These are phyloP conservation scores for Rhadina sibilatrix DNA, from an alignment of 2,113 vertebrate genomes.

Conservation along the genomic window DNA sequence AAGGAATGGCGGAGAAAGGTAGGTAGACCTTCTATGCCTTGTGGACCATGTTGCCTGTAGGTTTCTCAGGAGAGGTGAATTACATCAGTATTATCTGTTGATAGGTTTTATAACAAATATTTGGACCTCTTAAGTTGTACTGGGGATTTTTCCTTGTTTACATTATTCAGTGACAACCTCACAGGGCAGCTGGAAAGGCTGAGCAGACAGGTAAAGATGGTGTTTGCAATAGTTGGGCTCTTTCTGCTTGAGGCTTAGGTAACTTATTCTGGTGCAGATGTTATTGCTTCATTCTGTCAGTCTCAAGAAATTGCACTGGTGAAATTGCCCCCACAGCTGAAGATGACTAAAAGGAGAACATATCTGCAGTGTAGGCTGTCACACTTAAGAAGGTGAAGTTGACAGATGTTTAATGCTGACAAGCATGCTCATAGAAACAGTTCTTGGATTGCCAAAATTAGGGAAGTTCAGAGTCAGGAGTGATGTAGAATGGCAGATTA, in stretches of 20 bases:
- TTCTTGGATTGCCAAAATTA: neutral
- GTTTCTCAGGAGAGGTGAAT: neutral
- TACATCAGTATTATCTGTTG: neutral
- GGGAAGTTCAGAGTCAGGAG: neutral
- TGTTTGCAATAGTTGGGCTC: neutral
- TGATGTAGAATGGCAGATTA: neutral
- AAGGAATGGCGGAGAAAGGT: conserved; percentile 97
- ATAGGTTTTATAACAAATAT: neutral
- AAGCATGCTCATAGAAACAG: neutral
- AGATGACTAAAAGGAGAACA: neutral
- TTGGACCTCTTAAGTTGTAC: neutral
- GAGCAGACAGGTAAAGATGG: neutral
- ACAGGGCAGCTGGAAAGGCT: neutral
- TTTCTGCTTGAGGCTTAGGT: neutral
- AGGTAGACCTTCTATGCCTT: neutral
- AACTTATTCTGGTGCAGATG: neutral
- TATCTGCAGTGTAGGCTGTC: neutral
- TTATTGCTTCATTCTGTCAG: neutral
- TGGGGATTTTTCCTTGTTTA: neutral
- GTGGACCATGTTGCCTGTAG: neutral
- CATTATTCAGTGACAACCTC: neutral
- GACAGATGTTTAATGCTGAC: neutral
- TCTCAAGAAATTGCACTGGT: neutral
- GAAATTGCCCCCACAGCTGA: neutral
- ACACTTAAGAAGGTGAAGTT: neutral